Conservation (phyloP, 1,140 invertebrate species). For the Laodelphax striatellus region DNA sequence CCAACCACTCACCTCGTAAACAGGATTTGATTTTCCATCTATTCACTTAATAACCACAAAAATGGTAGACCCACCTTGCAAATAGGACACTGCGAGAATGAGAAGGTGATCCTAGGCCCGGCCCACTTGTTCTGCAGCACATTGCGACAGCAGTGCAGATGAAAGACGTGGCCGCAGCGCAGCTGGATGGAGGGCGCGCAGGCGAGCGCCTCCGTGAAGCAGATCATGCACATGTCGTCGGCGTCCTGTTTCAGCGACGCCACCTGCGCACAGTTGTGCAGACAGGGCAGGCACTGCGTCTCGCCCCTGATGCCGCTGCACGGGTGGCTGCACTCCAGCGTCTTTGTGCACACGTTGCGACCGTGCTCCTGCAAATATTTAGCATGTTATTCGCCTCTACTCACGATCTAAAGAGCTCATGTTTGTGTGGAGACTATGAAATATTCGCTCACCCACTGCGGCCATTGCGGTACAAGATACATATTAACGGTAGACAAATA, state of each 20-base stretch:
- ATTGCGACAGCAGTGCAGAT: slow-evolving; percentile 80
- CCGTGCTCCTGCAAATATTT: slow-evolving; percentile 61
- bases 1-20: no score
- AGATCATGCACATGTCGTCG: slow-evolving; percentile 99
- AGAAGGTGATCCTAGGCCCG: slow-evolving; percentile 91
- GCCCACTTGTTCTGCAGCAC: slow-evolving; percentile 83
- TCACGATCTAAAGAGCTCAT: no score
- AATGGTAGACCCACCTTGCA: slow-evolving; percentile 63
- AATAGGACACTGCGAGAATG: slow-evolving; percentile 91
- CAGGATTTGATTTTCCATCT: no score
- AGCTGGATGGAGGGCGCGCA: slow-evolving; percentile 90
- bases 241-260: slow-evolving; percentile 74
- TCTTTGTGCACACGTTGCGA: slow-evolving; percentile 69
- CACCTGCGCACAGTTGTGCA: slow-evolving; percentile 38
- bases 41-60: slow-evolving; percentile 31
- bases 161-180: slow-evolving; percentile 92
- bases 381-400: no score
- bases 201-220: slow-evolving; percentile 91
- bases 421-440: no score
- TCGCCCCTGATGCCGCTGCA: slow-evolving; percentile 81
- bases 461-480: no score
- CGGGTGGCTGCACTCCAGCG: slow-evolving; percentile 77
- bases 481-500: no score
- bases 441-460: no score
- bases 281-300: slow-evolving; percentile 60